Evolutionary conservation across 1,140 invertebrate species (phyloP), one percentile per base, ranked within the genome.

Genomic region (Eumaeus atala): DNA sequence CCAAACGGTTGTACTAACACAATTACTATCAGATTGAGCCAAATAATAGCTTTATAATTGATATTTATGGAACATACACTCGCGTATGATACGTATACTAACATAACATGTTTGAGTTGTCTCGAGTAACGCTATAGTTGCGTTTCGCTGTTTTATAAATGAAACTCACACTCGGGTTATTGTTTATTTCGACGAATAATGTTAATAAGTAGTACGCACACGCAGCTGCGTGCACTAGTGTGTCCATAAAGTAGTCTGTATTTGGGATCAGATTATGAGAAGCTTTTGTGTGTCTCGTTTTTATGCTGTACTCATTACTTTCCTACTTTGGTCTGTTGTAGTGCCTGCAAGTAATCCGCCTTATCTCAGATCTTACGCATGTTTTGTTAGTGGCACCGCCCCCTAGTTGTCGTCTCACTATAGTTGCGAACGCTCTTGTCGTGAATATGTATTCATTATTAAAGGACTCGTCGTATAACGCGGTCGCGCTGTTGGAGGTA

Each of bases 391-490:
- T 18, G 14, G 40, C 40, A 16, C 40, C 9, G 40, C 14, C 21
- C 21, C 2, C 6, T 28, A 28, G 40, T 17, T 16, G 40, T 17
- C 40, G 40, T 44, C 21, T 28, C 21, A 28, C 21, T 28, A 28
- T 28, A 28, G 21, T 28, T 3, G 2, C 21, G 21, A 28, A 6
- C 16, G 17, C 40, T 16, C 40, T 7, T 28, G 51, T 58, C 49
- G 64, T 77, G 76, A 77, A 80, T 62, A 85, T 84, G 82, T 84
- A 85, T 85, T 85, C 80, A 85, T 85, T 84, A 76, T 72, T 58
- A 58, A 49, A 17, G 42, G 51, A 48, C 35, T 6, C 21, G 21
- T 28, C 21, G 2, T 6, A 6, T 28, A 2, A 3, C 21, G 21
- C 16, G 12, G 40, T 16, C 3, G 3, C 12, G 38, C 40, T 8